A percentile compares a stretch with the other conserved stretches of the same genome.
phyloP scores from a whole-genome alignment of 1,140 invertebrate species.

The Paraescarpia echinospica region DNA sequence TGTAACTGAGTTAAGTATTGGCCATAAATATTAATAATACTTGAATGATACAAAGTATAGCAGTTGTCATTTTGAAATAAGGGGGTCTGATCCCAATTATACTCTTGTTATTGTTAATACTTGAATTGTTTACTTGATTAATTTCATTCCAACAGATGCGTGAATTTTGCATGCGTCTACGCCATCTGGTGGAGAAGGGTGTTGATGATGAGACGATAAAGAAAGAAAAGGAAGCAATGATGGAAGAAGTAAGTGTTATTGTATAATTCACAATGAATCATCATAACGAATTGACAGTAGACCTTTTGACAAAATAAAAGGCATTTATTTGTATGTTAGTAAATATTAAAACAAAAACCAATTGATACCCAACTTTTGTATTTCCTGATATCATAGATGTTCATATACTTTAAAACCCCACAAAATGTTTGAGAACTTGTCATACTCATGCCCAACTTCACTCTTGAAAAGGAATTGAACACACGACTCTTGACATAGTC shows the following conservation, averaged over 20 bases:
- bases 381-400: neutral
- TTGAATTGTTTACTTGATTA: constrained; percentile 2
- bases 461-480: too few species aligned
- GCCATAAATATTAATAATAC: too few species aligned
- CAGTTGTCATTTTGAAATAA: neutral
- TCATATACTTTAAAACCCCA: too few species aligned
- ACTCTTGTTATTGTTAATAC: neutral
- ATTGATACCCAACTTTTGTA: neutral
- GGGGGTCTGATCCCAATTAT: neutral
- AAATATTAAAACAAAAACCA: too few species aligned
- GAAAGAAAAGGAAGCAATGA: constrained; percentile 62
- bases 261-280: neutral
- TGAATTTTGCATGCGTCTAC: constrained; percentile 7
- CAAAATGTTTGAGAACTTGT: too few species aligned
- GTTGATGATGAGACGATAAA: neutral
- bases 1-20: too few species aligned
- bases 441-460: too few species aligned
- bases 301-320: neutral
- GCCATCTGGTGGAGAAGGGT: neutral
- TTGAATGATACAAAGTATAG: neutral
- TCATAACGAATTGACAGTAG: neutral
- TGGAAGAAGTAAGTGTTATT: constrained; percentile 62
- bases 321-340: too few species aligned
- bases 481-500: too few species aligned
- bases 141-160: constrained; percentile 16